phyloP scores from a whole-genome alignment of 2,113 vertebrate species.

The Hemiprocne comata region DNA sequence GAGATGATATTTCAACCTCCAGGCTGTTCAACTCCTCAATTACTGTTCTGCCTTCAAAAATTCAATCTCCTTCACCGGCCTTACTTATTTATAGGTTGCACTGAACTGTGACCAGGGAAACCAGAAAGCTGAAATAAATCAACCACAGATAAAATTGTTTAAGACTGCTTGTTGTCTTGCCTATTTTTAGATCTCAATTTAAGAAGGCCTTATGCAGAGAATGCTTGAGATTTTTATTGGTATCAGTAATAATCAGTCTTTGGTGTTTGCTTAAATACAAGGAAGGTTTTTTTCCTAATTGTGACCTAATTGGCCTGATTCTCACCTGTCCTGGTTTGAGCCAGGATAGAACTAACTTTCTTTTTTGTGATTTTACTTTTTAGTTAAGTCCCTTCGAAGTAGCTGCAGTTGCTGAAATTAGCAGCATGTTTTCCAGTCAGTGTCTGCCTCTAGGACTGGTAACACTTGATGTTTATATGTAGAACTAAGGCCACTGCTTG shows the following conservation, averaged over 20 bases:
- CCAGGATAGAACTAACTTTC: no score
- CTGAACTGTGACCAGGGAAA: constrained; percentile 12
- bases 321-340: no score
- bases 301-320: background rate
- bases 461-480: no score
- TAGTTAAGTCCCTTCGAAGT: no score
- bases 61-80: constrained; percentile 39
- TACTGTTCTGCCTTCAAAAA: constrained; percentile 46
- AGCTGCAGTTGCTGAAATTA: no score
- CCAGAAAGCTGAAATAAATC: constrained; percentile 38
- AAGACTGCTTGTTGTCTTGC: background rate
- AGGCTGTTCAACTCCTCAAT: constrained; percentile 46
- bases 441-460: no score
- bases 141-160: constrained; percentile 22
- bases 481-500: no score
- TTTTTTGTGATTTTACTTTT: no score
- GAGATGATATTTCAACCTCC: background rate
- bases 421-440: no score
- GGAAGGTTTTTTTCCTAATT: background rate
- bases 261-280: background rate
- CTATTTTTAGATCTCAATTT: background rate
- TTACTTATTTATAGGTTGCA: constrained; percentile 46
- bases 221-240: background rate
- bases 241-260: background rate
- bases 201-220: background rate